Evolutionary conservation across 2,113 vertebrate species (phyloP).

Genomic region (Puffinus mauretanicus): DNA sequence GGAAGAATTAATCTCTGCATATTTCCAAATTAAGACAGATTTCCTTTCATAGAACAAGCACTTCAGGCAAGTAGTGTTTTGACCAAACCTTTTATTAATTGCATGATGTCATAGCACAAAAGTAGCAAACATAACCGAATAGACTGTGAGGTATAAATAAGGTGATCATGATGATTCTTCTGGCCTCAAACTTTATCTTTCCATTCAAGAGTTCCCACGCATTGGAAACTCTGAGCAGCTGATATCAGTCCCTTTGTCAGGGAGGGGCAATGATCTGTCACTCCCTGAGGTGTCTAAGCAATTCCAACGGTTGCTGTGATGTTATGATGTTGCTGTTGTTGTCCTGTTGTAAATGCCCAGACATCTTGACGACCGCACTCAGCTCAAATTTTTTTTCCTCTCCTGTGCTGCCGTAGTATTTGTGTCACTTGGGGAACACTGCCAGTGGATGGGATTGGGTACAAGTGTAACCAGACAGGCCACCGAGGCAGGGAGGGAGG

Average conservation of each 20-base stretch:
- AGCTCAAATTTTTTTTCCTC: neutral
- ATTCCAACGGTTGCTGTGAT: neutral
- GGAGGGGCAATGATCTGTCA: accelerated
- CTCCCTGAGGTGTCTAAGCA: neutral
- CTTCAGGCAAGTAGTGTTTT: neutral
- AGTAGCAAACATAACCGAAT: neutral
- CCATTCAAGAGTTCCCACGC: neutral
- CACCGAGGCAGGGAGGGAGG: neutral
- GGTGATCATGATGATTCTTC: neutral
- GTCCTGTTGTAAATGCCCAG: neutral
- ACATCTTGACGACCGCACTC: neutral
- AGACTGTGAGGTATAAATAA: neutral
- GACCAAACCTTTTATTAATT: neutral
- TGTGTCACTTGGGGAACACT: constrained; percentile 42
- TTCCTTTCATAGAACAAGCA: neutral
- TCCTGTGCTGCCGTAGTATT: neutral
- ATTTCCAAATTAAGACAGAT: neutral
- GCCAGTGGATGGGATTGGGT: constrained; percentile 31
- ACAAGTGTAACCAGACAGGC: constrained; percentile 40
- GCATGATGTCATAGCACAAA: neutral
- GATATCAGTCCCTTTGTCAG: neutral
- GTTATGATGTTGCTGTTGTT: neutral
- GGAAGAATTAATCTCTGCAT: neutral
- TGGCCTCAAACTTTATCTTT: neutral
- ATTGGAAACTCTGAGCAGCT: neutral